Evolutionary conservation across 2,113 vertebrate genomes (phyloP), one percentile per base, ranked within the genome.

Genomic region (Alethe diademata): DNA sequence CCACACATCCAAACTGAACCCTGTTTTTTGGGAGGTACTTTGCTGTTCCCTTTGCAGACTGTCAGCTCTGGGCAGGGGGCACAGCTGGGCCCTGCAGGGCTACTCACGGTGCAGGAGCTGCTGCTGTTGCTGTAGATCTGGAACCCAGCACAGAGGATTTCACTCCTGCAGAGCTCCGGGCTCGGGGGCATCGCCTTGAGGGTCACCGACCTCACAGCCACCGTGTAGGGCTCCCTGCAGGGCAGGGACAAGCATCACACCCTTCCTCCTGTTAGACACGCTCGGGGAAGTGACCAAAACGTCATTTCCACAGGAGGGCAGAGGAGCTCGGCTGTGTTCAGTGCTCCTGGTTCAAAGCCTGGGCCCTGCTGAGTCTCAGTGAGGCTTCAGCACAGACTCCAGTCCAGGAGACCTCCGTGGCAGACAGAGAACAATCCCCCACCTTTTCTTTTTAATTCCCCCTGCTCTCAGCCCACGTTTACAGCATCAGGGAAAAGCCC

Each of bases 61-160:
- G 42, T 48, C 48, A 67, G 53, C 24, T 48, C n/a, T 40, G 83
- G 33, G 31, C 40, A 38, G 33, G 12, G 40, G 70, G 50, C 10
- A n/a, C 13, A 38, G 67, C 50, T 56, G 62, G 60, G 72, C 65
- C 67, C 62, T 81, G 87, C 75, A n/a, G 78, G 40, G 83, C 26
- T 71, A 78, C 98, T 93, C 92, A 98, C 98, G 0, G 45, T 97
- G 66, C 98, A 98, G 24, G 96, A 96, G 66, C 58, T 95, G 76
- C 35, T 80, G 50, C 78, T 84, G 10, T 25, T 19, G 43, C 87
- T 74, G 53, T 97, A 80, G 85, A 98, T 98, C 80, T 98, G 96
- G 81, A 98, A 98, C 3, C 98, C 97, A 0, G 98, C 97, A 90
- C 98, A 98, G 22, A 50, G 69, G 57, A 98, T 95, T 84, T 98